Evolutionary conservation across 2,888 invertebrate species (phyloP).

Genomic region (Ypsolopha sequella): DNA sequence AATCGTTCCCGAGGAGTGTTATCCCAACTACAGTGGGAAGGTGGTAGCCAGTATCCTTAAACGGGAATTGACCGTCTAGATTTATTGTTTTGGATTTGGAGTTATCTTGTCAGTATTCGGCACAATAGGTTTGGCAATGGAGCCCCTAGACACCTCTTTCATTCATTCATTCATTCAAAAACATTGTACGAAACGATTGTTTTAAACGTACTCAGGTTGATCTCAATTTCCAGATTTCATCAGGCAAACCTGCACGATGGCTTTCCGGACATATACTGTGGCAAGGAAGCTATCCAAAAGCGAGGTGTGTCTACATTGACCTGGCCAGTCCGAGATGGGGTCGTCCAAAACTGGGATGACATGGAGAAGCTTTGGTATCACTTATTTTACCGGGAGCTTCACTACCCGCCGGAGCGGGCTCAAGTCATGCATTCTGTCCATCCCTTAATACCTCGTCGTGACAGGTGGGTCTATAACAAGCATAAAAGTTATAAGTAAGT

Average conservation of each 20-base stretch:
- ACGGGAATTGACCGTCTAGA: background rate
- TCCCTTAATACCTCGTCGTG: conserved; percentile 83
- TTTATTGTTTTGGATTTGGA: background rate
- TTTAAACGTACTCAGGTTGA: conserved; percentile 9
- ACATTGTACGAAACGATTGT: background rate
- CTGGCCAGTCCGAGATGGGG: conserved; percentile 84
- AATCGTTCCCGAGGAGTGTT: conserved; percentile 89
- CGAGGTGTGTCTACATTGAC: conserved; percentile 64
- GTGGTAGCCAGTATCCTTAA: conserved; percentile 47
- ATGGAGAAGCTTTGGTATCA: conserved; percentile 93
- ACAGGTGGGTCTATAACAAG: conserved; percentile 39
- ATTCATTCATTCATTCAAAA: background rate
- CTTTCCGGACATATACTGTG: conserved; percentile 61
- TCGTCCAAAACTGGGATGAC: conserved; percentile 87
- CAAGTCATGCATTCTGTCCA: conserved; percentile 85
- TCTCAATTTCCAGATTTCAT: conserved; percentile 62
- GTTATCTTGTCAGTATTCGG: background rate
- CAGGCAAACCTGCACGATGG: conserved; percentile 29
- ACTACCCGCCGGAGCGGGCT: conserved; percentile 85
- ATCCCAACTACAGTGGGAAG: conserved; percentile 92
- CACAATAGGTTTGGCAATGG: too few species aligned
- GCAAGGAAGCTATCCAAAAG: conserved; percentile 71
- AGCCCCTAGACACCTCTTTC: too few species aligned
- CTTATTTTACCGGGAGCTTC: conserved; percentile 84
- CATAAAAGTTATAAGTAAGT: too few species aligned